A percentile compares a stretch with the other conserved stretches of the same genome.
Conservation (phyloP, 2,797 vertebrate genomes). For the Schizopygopsis pylzovi region DNA sequence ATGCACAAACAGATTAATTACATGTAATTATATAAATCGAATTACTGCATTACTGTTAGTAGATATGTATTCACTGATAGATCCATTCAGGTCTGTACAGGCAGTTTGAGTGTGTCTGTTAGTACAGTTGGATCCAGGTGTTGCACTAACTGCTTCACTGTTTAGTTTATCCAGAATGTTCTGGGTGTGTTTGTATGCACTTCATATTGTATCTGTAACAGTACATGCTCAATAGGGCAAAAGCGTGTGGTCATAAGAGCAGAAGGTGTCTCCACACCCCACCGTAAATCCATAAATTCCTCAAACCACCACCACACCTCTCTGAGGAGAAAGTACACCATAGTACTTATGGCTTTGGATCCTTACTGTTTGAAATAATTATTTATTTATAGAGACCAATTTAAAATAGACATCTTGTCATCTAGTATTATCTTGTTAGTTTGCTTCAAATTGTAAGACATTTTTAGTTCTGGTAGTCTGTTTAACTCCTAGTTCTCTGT, state of each 20-base stretch:
- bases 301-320: constrained; percentile 25
- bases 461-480: background rate
- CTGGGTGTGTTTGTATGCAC: constrained; percentile 45
- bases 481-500: background rate
- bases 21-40: background rate
- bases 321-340: constrained; percentile 22
- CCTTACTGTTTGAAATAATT: constrained; percentile 19
- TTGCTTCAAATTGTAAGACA: background rate
- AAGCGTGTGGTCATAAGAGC: constrained; percentile 26
- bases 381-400: constrained; percentile 38
- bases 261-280: constrained; percentile 48
- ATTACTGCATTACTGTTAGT: background rate
- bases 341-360: constrained; percentile 7
- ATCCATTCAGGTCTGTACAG: background rate
- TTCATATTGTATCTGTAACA: constrained; percentile 41
- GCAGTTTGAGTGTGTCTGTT: constrained; percentile 26
- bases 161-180: constrained; percentile 26
- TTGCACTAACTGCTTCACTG: constrained; percentile 13
- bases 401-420: constrained; percentile 38
- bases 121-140: constrained; percentile 44
- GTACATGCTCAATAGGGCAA: constrained; percentile 7
- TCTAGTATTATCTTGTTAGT: constrained; percentile 43
- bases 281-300: constrained; percentile 55
- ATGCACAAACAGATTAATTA: background rate
- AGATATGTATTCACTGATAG: background rate